Conservation (phyloP, 2,888 invertebrate genomes). For the Meiosimyza decipiens region DNA sequence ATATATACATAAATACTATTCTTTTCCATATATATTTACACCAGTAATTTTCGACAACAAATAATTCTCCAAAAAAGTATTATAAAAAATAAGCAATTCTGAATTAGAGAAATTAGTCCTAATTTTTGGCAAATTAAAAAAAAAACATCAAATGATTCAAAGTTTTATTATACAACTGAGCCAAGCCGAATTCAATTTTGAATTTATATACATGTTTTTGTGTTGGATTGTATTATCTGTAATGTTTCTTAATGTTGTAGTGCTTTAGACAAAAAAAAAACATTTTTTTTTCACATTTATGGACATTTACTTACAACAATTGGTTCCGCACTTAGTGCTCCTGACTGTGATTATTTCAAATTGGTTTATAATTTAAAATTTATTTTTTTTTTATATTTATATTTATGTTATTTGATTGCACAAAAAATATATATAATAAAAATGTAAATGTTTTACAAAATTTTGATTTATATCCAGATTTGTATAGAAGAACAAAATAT, state of each 20-base stretch:
- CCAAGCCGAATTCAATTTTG: too few species aligned
- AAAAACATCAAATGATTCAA: too few species aligned
- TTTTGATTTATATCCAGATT: background rate
- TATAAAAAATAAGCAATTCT: too few species aligned
- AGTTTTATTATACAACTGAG: too few species aligned
- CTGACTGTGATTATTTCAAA: constrained; percentile 71
- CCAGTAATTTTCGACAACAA: too few species aligned
- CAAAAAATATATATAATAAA: constrained; percentile 35
- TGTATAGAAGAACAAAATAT: constrained; percentile 6
- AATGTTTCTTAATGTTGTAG: background rate
- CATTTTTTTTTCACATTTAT: constrained; percentile 44
- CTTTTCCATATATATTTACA: too few species aligned
- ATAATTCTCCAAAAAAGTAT: too few species aligned
- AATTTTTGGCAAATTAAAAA: too few species aligned
- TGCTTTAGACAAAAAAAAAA: constrained; percentile 36
- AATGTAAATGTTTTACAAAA: background rate
- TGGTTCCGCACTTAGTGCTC: constrained; percentile 90
- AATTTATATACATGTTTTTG: too few species aligned
- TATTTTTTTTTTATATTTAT: constrained; percentile 34
- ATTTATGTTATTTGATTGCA: constrained; percentile 32
- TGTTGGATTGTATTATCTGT: too few species aligned
- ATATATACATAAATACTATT: too few species aligned
- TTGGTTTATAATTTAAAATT: constrained; percentile 42
- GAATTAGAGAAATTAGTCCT: too few species aligned
- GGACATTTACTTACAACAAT: constrained; percentile 88